Evolutionary conservation across 1,140 invertebrate species (phyloP).

Genomic region (Caenorhabditis brenneri): DNA sequence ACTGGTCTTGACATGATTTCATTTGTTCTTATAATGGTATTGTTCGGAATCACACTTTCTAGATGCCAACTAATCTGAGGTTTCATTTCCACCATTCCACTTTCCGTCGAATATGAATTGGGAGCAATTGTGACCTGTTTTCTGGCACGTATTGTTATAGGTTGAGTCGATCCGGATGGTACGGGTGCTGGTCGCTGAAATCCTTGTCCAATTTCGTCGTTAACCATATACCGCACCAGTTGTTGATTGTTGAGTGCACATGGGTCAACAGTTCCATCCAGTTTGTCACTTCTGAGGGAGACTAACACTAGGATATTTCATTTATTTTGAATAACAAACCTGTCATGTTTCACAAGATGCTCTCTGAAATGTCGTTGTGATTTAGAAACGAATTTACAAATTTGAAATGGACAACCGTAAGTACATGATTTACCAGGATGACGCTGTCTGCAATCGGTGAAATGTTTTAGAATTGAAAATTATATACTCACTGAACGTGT

Average conservation of each 20-base stretch:
- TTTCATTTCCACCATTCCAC: neutral
- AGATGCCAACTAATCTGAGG: neutral
- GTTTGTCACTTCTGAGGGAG: constrained; percentile 15
- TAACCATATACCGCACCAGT: constrained; percentile 35
- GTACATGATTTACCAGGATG: constrained; percentile 66
- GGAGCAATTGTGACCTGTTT: neutral
- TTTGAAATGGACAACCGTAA: constrained; percentile 63
- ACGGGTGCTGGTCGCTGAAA: neutral
- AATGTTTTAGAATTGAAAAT: constrained; percentile 38
- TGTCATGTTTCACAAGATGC: constrained; percentile 63
- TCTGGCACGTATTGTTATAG: neutral
- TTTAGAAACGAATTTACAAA: constrained; percentile 64
- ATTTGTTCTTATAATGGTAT: neutral
- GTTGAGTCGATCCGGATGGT: neutral
- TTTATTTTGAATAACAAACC: neutral
- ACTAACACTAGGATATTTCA: too few species aligned
- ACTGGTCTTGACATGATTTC: too few species aligned
- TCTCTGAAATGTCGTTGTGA: constrained; percentile 67
- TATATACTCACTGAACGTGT: constrained; percentile 63
- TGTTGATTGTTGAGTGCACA: constrained; percentile 8
- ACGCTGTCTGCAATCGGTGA: constrained; percentile 50
- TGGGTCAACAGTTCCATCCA: neutral
- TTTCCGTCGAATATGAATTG: neutral
- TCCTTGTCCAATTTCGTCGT: constrained; percentile 11
- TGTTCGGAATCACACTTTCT: neutral